Conservation (phyloP, 2,888 invertebrate species). For the Pseudanteris insignis region DNA sequence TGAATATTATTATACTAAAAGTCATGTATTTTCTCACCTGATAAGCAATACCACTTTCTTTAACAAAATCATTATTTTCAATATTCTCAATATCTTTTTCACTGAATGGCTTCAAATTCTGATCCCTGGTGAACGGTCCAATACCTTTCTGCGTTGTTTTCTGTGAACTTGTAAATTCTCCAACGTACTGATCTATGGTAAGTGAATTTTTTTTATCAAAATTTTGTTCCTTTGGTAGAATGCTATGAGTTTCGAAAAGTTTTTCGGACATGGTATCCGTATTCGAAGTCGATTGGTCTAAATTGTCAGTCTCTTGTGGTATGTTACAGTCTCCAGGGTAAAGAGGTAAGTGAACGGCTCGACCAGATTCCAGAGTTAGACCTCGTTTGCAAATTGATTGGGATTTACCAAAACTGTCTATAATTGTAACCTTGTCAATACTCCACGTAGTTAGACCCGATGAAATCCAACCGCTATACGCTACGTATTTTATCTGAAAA, state of each 20-base stretch:
- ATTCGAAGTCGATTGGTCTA: constrained; percentile 41
- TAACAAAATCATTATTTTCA: constrained; percentile 27
- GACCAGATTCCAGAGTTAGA: constrained; percentile 77
- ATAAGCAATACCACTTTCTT: constrained; percentile 42
- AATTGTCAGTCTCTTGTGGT: constrained; percentile 67
- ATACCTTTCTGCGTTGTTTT: constrained; percentile 48
- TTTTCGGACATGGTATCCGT: constrained; percentile 38
- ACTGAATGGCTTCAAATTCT: constrained; percentile 52
- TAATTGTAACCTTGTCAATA: constrained; percentile 83
- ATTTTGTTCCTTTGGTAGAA: constrained; percentile 60
- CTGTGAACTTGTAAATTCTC: constrained; percentile 43
- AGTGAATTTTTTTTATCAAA: constrained; percentile 52
- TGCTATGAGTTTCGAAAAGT: constrained; percentile 51
- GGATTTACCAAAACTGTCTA: constrained; percentile 85
- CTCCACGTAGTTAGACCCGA: constrained; percentile 83
- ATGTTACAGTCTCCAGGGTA: constrained; percentile 82
- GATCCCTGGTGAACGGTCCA: constrained; percentile 61
- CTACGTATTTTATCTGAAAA: constrained; percentile 80
- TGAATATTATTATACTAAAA: constrained; percentile 18
- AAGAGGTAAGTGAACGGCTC: constrained; percentile 77
- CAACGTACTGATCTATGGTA: constrained; percentile 38
- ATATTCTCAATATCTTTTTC: constrained; percentile 33
- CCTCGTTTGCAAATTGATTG: constrained; percentile 83
- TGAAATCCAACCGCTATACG: constrained; percentile 90
- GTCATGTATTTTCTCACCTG: constrained; percentile 16